A percentile compares a stretch with the other conserved stretches of the same genome.
Evolutionary conservation across 2,113 vertebrate species (phyloP).

Genomic region (Epinephelus moara): DNA sequence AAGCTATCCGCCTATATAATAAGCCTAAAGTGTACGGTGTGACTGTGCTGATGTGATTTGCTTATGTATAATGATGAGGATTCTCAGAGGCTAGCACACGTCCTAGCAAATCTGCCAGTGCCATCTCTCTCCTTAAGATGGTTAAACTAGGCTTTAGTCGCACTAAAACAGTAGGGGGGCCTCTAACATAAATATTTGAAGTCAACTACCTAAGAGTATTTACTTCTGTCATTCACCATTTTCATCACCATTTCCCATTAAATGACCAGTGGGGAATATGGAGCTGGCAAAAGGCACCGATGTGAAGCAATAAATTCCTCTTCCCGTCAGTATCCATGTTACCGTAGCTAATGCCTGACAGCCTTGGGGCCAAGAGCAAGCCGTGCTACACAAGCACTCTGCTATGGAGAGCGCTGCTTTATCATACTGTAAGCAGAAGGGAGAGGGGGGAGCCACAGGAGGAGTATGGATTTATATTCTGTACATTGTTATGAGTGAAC

Average conservation of each 20-base stretch:
- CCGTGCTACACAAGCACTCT: constrained; percentile 36
- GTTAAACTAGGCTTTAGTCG: background rate
- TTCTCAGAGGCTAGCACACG: background rate
- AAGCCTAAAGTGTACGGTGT: background rate
- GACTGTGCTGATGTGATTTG: background rate
- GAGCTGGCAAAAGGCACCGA: constrained; percentile 29
- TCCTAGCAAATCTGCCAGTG: background rate
- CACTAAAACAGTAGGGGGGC: background rate
- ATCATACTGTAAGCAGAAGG: constrained; percentile 44
- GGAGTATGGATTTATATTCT: constrained; percentile 48
- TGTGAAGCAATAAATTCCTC: constrained; percentile 64
- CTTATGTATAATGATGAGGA: background rate
- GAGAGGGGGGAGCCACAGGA: constrained; percentile 8
- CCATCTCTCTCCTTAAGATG: background rate
- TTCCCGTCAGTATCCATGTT: constrained; percentile 65
- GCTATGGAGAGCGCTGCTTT: constrained; percentile 55
- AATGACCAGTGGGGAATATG: constrained; percentile 36
- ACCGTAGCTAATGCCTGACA: constrained; percentile 47
- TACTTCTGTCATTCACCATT: constrained; percentile 44
- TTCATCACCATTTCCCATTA: constrained; percentile 51
- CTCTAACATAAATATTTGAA: constrained; percentile 33
- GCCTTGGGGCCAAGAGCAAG: constrained; percentile 47
- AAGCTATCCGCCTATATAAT: background rate
- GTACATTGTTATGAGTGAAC: constrained; percentile 46
- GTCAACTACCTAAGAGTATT: constrained; percentile 49